A percentile compares a stretch with the other conserved stretches of the same genome.
These are phyloP conservation scores for Microtus pennsylvanicus DNA, from an alignment of 2,113 vertebrate species.

Conservation along the genomic window DNA sequence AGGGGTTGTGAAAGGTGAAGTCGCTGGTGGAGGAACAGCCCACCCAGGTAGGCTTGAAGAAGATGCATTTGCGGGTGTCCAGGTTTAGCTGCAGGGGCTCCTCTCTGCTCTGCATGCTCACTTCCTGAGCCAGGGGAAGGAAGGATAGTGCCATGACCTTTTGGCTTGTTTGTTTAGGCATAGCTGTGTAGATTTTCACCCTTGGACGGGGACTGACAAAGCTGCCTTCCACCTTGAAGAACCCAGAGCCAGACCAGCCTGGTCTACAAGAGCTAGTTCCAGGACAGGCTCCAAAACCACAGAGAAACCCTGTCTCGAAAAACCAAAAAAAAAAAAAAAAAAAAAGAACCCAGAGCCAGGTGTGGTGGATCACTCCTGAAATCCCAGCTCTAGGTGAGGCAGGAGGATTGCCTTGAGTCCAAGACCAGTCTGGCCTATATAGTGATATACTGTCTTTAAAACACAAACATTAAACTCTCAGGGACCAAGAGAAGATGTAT, in stretches of 20 bases:
- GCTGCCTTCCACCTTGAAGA: background rate
- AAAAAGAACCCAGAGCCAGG: background rate
- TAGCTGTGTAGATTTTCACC: background rate
- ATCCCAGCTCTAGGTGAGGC: background rate
- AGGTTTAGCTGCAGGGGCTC: constrained; percentile 88
- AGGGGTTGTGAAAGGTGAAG: constrained; percentile 90
- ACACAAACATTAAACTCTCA: background rate
- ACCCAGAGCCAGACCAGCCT: background rate
- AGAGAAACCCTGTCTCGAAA: too few species aligned
- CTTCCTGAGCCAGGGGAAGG: constrained; percentile 85
- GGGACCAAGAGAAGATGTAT: background rate
- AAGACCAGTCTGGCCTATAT: background rate
- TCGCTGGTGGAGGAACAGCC: constrained; percentile 85
- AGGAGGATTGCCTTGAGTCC: background rate
- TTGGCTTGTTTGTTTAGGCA: background rate
- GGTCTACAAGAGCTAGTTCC: too few species aligned
- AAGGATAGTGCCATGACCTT: background rate
- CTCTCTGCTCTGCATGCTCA: constrained; percentile 87
- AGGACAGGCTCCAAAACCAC: too few species aligned
- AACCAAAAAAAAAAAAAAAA: too few species aligned
- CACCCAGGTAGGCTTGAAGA: constrained; percentile 92
- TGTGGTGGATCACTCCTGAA: background rate
- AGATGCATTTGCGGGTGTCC: constrained; percentile 88
- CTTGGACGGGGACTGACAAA: background rate
- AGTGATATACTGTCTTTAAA: background rate